These are phyloP conservation scores for Eulemur rufifrons DNA, from an alignment of 2,113 vertebrate species.

Conservation along the genomic window DNA sequence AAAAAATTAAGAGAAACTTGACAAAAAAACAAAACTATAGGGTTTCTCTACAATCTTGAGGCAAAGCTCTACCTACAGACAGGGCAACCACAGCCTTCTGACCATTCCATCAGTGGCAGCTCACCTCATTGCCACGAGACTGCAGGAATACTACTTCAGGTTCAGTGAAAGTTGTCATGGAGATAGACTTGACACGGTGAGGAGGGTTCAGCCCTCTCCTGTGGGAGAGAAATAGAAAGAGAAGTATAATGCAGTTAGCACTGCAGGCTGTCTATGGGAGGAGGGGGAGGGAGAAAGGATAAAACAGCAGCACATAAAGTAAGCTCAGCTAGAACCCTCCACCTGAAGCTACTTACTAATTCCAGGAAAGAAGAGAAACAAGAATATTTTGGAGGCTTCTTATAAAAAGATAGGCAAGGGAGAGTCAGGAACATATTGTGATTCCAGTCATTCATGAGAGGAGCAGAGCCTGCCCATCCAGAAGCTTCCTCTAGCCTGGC, in stretches of 20 bases:
- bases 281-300: not conserved
- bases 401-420: not conserved
- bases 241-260: not conserved
- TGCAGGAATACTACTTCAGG: constrained; percentile 94
- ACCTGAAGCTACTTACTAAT: not conserved
- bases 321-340: not conserved
- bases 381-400: not conserved
- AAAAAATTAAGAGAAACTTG: constrained; percentile 33
- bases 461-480: not conserved
- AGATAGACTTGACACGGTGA: constrained; percentile 95
- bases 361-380: not conserved
- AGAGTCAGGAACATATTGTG: not conserved
- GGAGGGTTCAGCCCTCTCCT: constrained; percentile 95
- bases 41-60: not conserved
- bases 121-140: constrained; percentile 94
- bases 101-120: not conserved
- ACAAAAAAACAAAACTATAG: not conserved
- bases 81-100: not conserved
- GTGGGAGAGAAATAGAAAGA: constrained; percentile 54
- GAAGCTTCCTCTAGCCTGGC: not conserved
- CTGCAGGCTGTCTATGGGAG: not conserved
- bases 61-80: not conserved
- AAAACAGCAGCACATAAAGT: not conserved
- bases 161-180: constrained; percentile 96
- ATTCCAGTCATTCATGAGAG: not conserved